Base-by-base conservation (phyloP, 2,113 vertebrate genomes). In the Cyrtonyx montezumae region DNA sequence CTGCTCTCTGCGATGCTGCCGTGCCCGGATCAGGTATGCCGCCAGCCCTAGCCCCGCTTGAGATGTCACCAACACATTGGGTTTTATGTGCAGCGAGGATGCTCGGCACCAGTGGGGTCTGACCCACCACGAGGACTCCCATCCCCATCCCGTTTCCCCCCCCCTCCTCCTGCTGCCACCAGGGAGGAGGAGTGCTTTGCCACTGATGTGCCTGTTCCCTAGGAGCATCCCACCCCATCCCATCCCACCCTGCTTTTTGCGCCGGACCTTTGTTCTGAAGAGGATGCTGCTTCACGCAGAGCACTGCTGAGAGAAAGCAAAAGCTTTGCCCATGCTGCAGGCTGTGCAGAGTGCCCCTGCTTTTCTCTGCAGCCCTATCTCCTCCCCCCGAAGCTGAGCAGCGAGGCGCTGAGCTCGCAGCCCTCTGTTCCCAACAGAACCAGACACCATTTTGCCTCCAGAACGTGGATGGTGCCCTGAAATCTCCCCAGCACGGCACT, bases 1-100 rank as follows among this genome's bases (percentile, higher is more conserved):
- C 5, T 62, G 62, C 90, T 36, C 81, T 96, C 14, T 83, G 23
- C 2, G 23, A 84, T 0, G 8, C 87, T 0, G 8, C 15, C 10
- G 75, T 6, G 2, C 30, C 61, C 1, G 22, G 37, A n/a, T 82
- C 4, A 95, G 96, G 96, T 96, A 95, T 1, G 53, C 34, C 43
- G 2, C 12, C 0, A 1, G 22, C 49, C 40, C 66, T 61, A 7
- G 11, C 73, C 18, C 30, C 19, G 30, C 40, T 11, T 19, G 30
- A 19, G 55, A 32, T 17, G 26, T 30, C 15, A 26, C 53, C 17
- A 30, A 56, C 30, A 56, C 30, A 3, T 55, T 30, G 36, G 34
- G 59, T 30, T 65, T 3, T 25, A 53, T 53, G 28, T 25, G 28
- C 2, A 9, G 49, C 1, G 1, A 30, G 28, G 34, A 14, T 36